phyloP scores from a whole-genome alignment of 2,113 vertebrate genomes.

The Zosterops lateralis region DNA sequence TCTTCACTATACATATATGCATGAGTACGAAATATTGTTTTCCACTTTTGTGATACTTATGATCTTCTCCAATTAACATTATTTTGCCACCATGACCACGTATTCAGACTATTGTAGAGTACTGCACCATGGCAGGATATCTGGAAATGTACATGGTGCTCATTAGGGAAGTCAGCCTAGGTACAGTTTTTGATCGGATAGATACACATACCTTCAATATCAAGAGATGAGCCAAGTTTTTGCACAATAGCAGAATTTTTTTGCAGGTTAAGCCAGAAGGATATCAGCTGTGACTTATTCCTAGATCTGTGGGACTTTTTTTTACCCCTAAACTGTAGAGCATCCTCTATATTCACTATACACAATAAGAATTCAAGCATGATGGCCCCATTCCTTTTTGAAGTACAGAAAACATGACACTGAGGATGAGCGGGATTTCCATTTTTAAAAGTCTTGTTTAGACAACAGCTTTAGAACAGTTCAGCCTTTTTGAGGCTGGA shows the following conservation, averaged over 20 bases:
- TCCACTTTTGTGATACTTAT: neutral
- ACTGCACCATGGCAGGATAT: neutral
- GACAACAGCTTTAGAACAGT: neutral
- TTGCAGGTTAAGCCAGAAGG: neutral
- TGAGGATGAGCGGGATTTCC: neutral
- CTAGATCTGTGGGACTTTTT: neutral
- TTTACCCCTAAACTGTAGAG: neutral
- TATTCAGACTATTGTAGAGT: neutral
- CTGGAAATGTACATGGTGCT: neutral
- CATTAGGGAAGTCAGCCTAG: neutral
- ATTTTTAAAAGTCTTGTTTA: neutral
- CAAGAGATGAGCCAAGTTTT: neutral
- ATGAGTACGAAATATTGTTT: neutral
- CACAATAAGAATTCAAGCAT: neutral
- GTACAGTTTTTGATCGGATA: neutral
- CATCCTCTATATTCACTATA: neutral
- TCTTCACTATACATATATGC: neutral
- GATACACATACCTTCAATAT: neutral
- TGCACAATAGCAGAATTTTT: neutral
- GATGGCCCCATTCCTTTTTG: neutral
- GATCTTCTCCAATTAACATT: neutral
- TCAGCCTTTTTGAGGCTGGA: neutral
- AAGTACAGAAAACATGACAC: neutral
- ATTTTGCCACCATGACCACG: neutral
- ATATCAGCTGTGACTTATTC: neutral